Base-by-base conservation (phyloP, 2,888 invertebrate genomes). In the Dolichomitus sp. region DNA sequence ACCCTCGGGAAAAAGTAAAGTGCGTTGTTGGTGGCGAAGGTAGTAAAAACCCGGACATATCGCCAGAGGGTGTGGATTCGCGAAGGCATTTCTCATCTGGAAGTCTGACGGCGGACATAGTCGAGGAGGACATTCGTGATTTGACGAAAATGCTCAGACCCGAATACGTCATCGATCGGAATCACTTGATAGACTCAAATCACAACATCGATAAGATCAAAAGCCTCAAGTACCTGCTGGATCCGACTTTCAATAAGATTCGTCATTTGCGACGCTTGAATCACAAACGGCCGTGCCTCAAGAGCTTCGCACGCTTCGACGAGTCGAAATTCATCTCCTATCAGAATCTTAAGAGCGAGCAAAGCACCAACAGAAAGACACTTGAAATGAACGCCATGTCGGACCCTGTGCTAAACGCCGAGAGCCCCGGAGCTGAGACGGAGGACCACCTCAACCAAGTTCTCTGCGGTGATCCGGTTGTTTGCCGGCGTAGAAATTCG, bases 141-240 rank as follows among this genome's bases (percentile, higher is more conserved):
- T 79, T 93, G 14, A 90, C 90, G 5, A 92, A 91, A 50, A 93
- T 93, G 93, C 89, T 93, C 2, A 91, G 91, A 23, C 91, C 92
- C 0, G 91, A 91, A 70, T 93, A 92, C 78, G 89, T 92, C 4
- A 88, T 91, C 50, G 89, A 92, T 37, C 87, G 93, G 0, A 92
- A 90, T 63, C 92, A 90, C 74, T 79, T 92, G 14, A 92, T 93
- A 52, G 92, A 93, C 61, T 91, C 92, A 0, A 93, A 93, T 76
- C 92, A 92, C 80, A 93, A 93, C 66, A 91, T 93, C 37, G 92
- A 93, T 72, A 93, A 91, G 73, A 90, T 92, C 1, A 91, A 89
- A 61, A 92, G 89, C 37, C 84, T 93, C 2, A 93, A 93, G 42
- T 92, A 93, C 42, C 81, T 92, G 0, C 72, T 93, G 0, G 93